Conservation (phyloP, 2,797 vertebrate genomes). For the Helostoma temminkii region DNA sequence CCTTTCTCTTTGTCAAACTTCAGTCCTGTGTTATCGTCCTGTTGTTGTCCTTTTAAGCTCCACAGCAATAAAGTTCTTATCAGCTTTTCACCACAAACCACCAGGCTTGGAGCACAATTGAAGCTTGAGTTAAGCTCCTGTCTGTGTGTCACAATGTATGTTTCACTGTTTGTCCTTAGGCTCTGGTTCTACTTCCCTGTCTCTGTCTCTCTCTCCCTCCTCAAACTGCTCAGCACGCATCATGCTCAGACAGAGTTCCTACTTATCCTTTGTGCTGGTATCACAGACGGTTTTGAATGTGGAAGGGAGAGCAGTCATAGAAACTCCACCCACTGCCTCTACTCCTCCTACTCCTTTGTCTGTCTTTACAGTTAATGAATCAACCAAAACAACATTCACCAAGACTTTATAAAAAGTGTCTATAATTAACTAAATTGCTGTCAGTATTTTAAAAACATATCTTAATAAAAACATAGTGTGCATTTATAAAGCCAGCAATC, state of each 20-base stretch:
- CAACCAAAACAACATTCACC: constrained; percentile 32
- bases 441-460: not conserved
- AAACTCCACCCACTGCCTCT: constrained; percentile 52
- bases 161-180: constrained; percentile 45
- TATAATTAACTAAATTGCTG: not conserved
- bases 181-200: constrained; percentile 57
- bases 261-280: constrained; percentile 71
- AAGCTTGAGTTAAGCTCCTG: constrained; percentile 21
- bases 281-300: constrained; percentile 59
- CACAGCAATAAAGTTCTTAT: constrained; percentile 43
- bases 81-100: constrained; percentile 28
- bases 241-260: constrained; percentile 36
- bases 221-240: constrained; percentile 40
- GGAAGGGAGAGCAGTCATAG: constrained; percentile 45
- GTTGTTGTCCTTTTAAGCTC: constrained; percentile 47
- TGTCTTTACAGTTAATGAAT: constrained; percentile 50
- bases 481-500: not conserved
- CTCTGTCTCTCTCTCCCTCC: constrained; percentile 24
- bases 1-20: constrained; percentile 31
- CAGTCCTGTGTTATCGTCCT: constrained; percentile 31
- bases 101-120: constrained; percentile 16
- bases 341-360: constrained; percentile 74
- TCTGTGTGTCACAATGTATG: constrained; percentile 49
- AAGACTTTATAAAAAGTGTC: not conserved
- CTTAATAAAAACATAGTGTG: too few relatives aligned